Base-by-base conservation (phyloP, 23 tunicate genomes). In the Ciona savignyi region DNA sequence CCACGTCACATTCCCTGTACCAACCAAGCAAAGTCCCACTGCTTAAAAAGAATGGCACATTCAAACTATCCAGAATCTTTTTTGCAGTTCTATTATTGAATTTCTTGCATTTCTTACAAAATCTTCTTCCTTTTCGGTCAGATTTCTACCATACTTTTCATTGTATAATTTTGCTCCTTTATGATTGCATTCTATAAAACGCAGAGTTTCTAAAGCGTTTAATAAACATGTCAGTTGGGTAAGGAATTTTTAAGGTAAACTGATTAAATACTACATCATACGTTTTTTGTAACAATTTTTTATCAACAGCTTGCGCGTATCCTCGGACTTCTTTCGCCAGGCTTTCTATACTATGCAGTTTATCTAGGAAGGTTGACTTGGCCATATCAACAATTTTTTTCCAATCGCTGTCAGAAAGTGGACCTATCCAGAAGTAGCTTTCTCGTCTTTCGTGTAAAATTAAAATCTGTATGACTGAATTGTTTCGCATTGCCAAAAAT, bases 241-340 rank as follows among this genome's bases (percentile, higher is more conserved):
- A 86, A 2, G 93, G 93, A 27, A 86, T 81, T 56, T 65, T 74
- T 34, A 86, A 24, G 29, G 61, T 67, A 62, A 68, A 85, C 1
- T 74, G 72, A n/a, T n/a, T n/a, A n/a, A n/a, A n/a, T n/a, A n/a
- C n/a, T n/a, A n/a, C n/a, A n/a, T n/a, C n/a, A n/a, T 63, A 79
- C 93, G 0, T 79, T 80, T 20, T 74, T 74, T 34, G 77, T 26
- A 9, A 81, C 66, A 31, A 80, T 31, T 4, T 74, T 51, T 33
- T 71, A 25, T 86, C 93, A 74, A 75, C 74, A 2, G 81, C 93
- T 80, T 86, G 93, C 31, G 80, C 81, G 70, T 86, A 79, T 68
- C 77, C 69, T n/a, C 81, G 93, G 74, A 86, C 80, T 42, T 75
- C 73, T 60, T 85, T 81, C 26, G 81, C 93, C 23, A 81, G 74